Evolutionary conservation across 2,888 invertebrate genomes (phyloP).

Genomic region (Drosophila mercatorum): DNA sequence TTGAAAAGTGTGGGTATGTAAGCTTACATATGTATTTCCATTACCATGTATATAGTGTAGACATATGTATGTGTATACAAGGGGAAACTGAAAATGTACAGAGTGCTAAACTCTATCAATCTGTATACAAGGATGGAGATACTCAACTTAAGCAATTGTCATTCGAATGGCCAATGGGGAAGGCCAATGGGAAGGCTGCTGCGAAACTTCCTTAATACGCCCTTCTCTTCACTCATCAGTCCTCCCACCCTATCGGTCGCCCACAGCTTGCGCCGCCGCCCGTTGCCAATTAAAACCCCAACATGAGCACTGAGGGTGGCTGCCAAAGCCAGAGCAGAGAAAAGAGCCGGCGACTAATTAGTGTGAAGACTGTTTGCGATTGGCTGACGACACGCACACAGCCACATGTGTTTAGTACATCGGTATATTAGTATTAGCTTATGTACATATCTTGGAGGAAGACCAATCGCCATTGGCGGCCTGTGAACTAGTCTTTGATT

Average conservation of each 20-base stretch:
- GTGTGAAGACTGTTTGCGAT: conserved; percentile 31
- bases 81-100: too few relatives aligned
- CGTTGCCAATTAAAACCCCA: conserved; percentile 9
- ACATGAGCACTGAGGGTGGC: conserved; percentile 31
- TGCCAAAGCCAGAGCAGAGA: conserved; percentile 10
- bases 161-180: neutral
- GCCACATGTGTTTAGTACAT: neutral
- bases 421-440: too few relatives aligned
- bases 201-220: neutral
- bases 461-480: neutral
- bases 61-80: too few relatives aligned
- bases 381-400: conserved; percentile 26
- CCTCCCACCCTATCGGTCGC: neutral
- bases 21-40: too few relatives aligned
- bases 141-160: neutral
- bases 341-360: conserved; percentile 39
- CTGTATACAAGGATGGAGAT: neutral
- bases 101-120: too few relatives aligned
- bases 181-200: conserved; percentile 1
- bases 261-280: neutral
- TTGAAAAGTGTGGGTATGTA: too few relatives aligned
- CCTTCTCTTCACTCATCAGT: neutral
- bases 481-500: neutral
- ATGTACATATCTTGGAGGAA: neutral
- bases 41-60: too few relatives aligned